Conservation (phyloP, 2,888 invertebrate genomes). For the Ectemnius continuus region DNA sequence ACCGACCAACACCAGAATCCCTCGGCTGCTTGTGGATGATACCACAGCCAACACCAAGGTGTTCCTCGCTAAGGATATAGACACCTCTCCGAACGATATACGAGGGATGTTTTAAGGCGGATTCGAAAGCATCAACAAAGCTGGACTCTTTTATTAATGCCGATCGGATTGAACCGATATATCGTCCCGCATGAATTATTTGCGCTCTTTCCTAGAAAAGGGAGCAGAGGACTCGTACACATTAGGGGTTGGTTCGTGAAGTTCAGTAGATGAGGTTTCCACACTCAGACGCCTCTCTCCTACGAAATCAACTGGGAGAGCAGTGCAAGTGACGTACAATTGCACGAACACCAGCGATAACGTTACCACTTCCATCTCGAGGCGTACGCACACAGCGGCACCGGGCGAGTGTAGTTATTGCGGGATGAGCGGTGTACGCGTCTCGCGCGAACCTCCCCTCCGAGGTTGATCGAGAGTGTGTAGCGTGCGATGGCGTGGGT, state of each 20-base stretch:
- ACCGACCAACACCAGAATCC: slow-evolving; percentile 21
- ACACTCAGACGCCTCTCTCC: background rate
- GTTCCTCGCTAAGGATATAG: background rate
- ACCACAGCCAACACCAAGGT: no score
- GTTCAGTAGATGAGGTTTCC: background rate
- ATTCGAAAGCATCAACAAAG: background rate
- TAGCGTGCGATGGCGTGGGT: background rate
- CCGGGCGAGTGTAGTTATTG: background rate
- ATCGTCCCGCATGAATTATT: background rate
- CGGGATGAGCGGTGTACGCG: background rate
- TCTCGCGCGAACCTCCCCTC: slow-evolving; percentile 5
- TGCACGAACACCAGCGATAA: slow-evolving; percentile 3
- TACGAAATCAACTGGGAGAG: no score
- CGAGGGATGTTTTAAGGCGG: background rate
- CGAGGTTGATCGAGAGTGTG: background rate
- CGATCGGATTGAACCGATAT: background rate
- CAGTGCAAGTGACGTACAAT: background rate
- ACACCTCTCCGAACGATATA: background rate
- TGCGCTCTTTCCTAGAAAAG: no score
- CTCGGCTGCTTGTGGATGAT: no score
- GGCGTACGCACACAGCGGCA: background rate
- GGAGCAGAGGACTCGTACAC: background rate
- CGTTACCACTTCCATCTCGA: background rate
- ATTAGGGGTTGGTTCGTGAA: background rate
- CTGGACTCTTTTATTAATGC: background rate